Percentiles rank a stretch among this genome's conserved stretches.
These are phyloP conservation scores for Spodoptera litura DNA, from an alignment of 1,140 invertebrate species.

Conservation along the genomic window DNA sequence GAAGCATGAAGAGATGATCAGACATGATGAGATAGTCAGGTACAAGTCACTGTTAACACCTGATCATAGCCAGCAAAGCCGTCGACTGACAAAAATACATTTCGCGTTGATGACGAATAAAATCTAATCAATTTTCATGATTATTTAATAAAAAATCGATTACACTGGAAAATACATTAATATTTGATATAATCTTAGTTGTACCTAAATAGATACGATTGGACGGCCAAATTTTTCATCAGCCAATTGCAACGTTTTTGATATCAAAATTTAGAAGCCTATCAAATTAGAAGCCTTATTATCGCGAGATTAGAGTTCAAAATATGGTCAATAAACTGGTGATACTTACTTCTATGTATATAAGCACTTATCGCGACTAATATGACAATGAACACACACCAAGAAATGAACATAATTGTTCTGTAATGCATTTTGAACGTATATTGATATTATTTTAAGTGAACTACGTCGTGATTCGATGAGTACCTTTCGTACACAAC, in stretches of 20 bases:
- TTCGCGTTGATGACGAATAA: not conserved
- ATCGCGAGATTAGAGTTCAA: too few species aligned
- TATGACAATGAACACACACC: not conserved
- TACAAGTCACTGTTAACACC: too few species aligned
- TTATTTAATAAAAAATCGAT: too few species aligned
- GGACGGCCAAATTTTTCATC: too few species aligned
- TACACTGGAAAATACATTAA: too few species aligned
- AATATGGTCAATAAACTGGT: not conserved
- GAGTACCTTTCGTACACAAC: not conserved
- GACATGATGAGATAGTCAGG: too few species aligned
- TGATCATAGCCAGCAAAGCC: too few species aligned
- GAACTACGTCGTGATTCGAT: not conserved
- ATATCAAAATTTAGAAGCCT: not conserved
- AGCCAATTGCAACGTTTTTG: too few species aligned
- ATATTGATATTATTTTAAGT: not conserved
- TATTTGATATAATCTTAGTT: too few species aligned
- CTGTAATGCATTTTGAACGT: conserved; percentile 17
- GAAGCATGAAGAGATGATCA: too few species aligned
- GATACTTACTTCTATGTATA: not conserved
- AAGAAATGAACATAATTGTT: conserved; percentile 4
- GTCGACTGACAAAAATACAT: not conserved
- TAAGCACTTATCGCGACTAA: not conserved
- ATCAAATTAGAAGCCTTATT: not conserved
- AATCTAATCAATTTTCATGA: not conserved
- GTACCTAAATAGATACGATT: too few species aligned